Percentiles rank a stretch among this genome's conserved stretches.
Conservation (phyloP, 2,797 vertebrate genomes). For the Diglossa cyanea region DNA sequence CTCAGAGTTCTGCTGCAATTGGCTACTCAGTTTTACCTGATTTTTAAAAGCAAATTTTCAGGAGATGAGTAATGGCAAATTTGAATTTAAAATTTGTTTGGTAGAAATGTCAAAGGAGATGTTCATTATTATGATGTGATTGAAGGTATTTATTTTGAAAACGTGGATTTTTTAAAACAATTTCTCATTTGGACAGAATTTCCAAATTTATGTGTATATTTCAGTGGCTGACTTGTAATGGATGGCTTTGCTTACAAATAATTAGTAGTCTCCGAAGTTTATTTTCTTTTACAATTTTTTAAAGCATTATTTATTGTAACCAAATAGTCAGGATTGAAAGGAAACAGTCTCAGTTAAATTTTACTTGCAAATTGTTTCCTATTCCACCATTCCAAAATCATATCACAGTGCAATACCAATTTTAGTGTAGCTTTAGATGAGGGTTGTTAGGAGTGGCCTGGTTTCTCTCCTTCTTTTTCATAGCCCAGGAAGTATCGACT, state of each 20-base stretch:
- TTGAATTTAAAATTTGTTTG: neutral
- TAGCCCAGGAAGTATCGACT: conserved; percentile 83
- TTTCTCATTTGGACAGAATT: neutral
- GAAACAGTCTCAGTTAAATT: conserved; percentile 64
- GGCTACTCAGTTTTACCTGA: neutral
- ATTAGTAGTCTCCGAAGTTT: neutral
- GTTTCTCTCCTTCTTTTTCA: conserved; percentile 81
- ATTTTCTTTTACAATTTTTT: neutral
- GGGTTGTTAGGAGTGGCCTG: conserved; percentile 81
- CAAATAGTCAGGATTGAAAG: conserved; percentile 43
- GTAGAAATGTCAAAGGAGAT: neutral
- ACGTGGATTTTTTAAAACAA: neutral
- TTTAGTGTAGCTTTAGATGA: conserved; percentile 71
- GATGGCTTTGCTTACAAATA: conserved; percentile 16
- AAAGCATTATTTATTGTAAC: neutral
- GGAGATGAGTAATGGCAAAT: neutral
- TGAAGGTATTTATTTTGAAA: conserved; percentile 48
- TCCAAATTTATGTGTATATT: neutral
- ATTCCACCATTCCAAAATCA: conserved; percentile 63
- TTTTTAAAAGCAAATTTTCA: neutral
- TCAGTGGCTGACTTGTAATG: conserved; percentile 1
- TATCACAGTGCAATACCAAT: neutral
- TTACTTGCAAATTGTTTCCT: conserved; percentile 74
- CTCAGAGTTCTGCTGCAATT: neutral
- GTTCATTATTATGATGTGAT: conserved; percentile 26